Evolutionary conservation across 2,888 invertebrate genomes (phyloP), one percentile per base, ranked within the genome.

Genomic region (Amblyjoppa fuscipennis): DNA sequence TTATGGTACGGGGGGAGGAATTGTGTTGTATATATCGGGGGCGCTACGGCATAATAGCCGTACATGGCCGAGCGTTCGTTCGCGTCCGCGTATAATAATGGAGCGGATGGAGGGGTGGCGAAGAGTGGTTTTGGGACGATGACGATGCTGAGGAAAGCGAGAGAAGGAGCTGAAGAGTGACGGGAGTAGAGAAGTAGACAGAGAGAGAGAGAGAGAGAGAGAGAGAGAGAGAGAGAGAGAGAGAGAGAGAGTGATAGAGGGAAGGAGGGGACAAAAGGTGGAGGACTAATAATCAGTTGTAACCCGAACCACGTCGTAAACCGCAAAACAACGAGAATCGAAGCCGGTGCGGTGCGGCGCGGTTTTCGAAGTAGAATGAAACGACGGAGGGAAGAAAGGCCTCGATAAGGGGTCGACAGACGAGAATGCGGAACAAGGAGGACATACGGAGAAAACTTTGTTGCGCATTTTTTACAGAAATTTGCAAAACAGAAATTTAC

Each of bases 271-370:
- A 51, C 71, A 76, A 87, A 81, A 38, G 84, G 82, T 82, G 75
- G 81, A 89, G 89, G 91, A 90, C 91, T 94, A 94, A 94, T 94
- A 94, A 94, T 94, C 93, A 94, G 93, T 94, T 94, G 93, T 93
- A 94, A 93, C 92, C 92, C 91, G 92, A 93, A 92, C 93, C 93
- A 85, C 83, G 92, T 93, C 93, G 92, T 92, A 93, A 93, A 93
- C 92, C 92, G 91, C 93, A 92, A 92, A 92, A 93, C 92, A 93
- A 92, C 91, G 90, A 92, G 91, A 91, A 91, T 91, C 90, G 88
- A 89, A 85, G 83, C 82, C 69, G 83, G 70, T 75, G 85, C 81
- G 85, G 71, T 73, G 81, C 74, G 75, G 53, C 66, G 53, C 25
- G 66, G 74, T 49, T 61, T 80, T 64, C 49, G 61, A 75, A 59